Evolutionary conservation across 2,797 vertebrate genomes (phyloP).

Genomic region (Chelonia mydas): DNA sequence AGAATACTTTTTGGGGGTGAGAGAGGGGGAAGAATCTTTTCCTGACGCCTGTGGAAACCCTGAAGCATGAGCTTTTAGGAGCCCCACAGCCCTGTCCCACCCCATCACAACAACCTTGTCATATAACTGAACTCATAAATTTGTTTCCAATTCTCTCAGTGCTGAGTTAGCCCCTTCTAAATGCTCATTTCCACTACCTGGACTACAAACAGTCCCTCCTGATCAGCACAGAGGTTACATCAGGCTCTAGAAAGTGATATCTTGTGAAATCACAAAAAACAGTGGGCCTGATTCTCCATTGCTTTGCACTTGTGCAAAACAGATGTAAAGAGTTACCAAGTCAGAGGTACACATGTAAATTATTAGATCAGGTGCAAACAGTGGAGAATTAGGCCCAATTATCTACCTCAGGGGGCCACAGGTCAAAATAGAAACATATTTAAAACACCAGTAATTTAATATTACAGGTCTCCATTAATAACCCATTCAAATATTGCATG

Average conservation of each 20-base stretch:
- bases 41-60: neutral
- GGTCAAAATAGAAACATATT: neutral
- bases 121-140: neutral
- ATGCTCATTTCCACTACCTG: neutral
- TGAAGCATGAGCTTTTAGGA: neutral
- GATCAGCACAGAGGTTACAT: neutral
- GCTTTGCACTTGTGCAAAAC: neutral
- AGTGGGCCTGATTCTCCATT: neutral
- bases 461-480: neutral
- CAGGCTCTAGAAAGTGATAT: neutral
- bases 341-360: neutral
- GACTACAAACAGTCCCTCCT: neutral
- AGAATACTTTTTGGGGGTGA: neutral
- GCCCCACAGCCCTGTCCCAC: neutral
- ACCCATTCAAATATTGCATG: neutral
- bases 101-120: neutral
- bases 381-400: neutral
- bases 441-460: accelerated
- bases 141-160: neutral
- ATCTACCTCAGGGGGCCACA: neutral
- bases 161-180: neutral
- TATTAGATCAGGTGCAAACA: neutral
- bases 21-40: neutral
- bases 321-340: neutral
- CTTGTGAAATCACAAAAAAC: neutral